Percentiles rank a stretch among this genome's conserved stretches.
These are phyloP conservation scores for Episyrphus balteatus DNA, from an alignment of 1,140 invertebrate species.

Conservation along the genomic window DNA sequence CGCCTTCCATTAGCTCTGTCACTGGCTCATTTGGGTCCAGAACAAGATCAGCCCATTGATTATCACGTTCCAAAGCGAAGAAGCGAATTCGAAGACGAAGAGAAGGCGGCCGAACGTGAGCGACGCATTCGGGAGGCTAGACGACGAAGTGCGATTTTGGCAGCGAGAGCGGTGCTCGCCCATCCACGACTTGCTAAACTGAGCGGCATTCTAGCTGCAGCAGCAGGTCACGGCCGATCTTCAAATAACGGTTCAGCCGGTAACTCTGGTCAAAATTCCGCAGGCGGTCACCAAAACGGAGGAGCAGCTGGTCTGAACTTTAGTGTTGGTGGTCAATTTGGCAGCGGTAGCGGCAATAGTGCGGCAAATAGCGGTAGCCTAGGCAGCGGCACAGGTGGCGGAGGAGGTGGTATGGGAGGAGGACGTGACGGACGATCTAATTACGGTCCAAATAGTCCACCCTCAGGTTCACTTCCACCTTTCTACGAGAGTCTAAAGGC, in stretches of 20 bases:
- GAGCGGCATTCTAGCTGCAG: constrained; percentile 48
- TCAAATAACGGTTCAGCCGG: constrained; percentile 40
- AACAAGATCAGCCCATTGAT: constrained; percentile 76
- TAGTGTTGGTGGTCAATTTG: constrained; percentile 40
- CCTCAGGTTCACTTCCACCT: constrained; percentile 68
- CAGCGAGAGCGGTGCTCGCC: constrained; percentile 22
- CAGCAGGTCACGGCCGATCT: constrained; percentile 64
- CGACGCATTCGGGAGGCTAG: constrained; percentile 25
- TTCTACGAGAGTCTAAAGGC: constrained; percentile 76
- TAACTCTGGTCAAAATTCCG: constrained; percentile 32
- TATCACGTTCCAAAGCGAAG: constrained; percentile 73
- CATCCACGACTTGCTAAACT: constrained; percentile 36
- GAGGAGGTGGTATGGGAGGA: constrained; percentile 58
- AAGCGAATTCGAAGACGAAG: constrained; percentile 49
- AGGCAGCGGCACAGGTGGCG: constrained; percentile 47
- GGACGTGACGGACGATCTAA: constrained; percentile 65
- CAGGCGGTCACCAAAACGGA: constrained; percentile 22
- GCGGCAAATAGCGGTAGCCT: constrained; percentile 44
- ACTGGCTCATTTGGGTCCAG: constrained; percentile 38
- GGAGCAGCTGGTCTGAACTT: constrained; percentile 40
- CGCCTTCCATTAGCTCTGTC: constrained; percentile 38
- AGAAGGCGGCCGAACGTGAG: constrained; percentile 21
- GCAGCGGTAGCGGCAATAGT: constrained; percentile 41
- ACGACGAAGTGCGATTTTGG: constrained; percentile 26
- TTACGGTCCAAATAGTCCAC: constrained; percentile 71